These are phyloP conservation scores for Megaleporinus macrocephalus DNA, from an alignment of 2,113 vertebrate species.

Conservation along the genomic window DNA sequence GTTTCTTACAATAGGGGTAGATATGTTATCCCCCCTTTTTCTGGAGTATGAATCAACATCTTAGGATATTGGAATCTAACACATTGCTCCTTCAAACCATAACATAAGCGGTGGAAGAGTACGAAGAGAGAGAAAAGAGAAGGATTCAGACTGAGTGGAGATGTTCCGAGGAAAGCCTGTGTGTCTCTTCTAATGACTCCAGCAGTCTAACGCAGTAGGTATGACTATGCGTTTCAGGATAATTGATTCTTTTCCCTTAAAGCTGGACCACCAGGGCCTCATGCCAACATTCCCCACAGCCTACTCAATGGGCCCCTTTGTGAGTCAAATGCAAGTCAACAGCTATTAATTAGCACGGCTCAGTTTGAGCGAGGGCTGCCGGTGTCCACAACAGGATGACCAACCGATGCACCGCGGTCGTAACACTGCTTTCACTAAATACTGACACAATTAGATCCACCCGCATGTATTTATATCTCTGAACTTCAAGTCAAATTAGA, in stretches of 20 bases:
- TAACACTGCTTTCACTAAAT: slow-evolving; percentile 47
- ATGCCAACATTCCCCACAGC: slow-evolving; percentile 53
- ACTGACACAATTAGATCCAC: slow-evolving; percentile 64
- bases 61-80: too few species aligned
- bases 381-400: slow-evolving; percentile 57
- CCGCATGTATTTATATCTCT: slow-evolving; percentile 65
- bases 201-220: slow-evolving; percentile 36
- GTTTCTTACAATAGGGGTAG: too few species aligned
- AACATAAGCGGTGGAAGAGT: too few species aligned
- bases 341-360: slow-evolving; percentile 66
- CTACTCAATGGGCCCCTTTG: slow-evolving; percentile 59
- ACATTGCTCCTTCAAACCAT: too few species aligned
- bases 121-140: not conserved
- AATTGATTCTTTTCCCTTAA: slow-evolving; percentile 55
- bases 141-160: not conserved
- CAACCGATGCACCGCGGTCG: slow-evolving; percentile 53
- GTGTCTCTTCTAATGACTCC: slow-evolving; percentile 27
- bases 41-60: too few species aligned
- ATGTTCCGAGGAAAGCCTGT: slow-evolving; percentile 13
- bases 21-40: too few species aligned
- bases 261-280: slow-evolving; percentile 43
- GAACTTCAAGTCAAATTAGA: slow-evolving; percentile 15
- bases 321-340: slow-evolving; percentile 69
- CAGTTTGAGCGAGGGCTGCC: slow-evolving; percentile 37
- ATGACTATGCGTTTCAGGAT: slow-evolving; percentile 43